Base-by-base conservation (phyloP, 2,797 vertebrate species). In the Allobates femoralis region DNA sequence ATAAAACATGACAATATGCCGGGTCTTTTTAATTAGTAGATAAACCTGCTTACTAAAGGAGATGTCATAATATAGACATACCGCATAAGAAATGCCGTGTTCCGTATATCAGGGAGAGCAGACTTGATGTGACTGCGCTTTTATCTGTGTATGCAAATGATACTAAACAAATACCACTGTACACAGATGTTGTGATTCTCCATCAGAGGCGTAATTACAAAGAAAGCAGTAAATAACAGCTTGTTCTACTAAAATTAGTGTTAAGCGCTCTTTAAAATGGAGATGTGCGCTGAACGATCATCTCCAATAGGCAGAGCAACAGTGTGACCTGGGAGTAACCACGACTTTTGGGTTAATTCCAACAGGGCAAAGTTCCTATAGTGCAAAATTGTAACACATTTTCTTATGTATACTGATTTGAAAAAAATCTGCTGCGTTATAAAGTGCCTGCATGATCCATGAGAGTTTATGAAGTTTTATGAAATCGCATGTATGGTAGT, bases 171-270 rank as follows among this genome's bases (percentile, higher is more conserved):
- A 66, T 41, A 56, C 51, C 69, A 64, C 75, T 46, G 30, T 34
- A 60, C 30, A 19, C 60, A 79, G 71, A 83, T 69, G 64, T 87
- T 87, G 81, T 83, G 86, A 83, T 75, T 76, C 71, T 55, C 84
- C 30, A 46, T 85, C 77, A 79, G 83, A 50, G 26, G 30, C 50
- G 37, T 80, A 80, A 85, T 85, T 85, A 80, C 53, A 46, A 66
- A 85, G 53, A 79, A 64, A 37, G 55, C 77, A 85, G 84, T 85
- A 80, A 85, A 85, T 74, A 60, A 80, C 77, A 60, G 77, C 53
- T 80, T 41, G 41, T 79, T 85, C 51, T 46, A 55, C 51, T 30
- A 67, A 71, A 73, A 73, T 51, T 58, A 46, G 55, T 11, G 41
- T 50, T 51, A 69, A 85, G 75, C 62, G 32, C 75, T 79, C 74